A percentile compares a stretch with the other conserved stretches of the same genome.
These are phyloP conservation scores for Lynx canadensis DNA, from an alignment of 2,113 vertebrate species.

Conservation along the genomic window DNA sequence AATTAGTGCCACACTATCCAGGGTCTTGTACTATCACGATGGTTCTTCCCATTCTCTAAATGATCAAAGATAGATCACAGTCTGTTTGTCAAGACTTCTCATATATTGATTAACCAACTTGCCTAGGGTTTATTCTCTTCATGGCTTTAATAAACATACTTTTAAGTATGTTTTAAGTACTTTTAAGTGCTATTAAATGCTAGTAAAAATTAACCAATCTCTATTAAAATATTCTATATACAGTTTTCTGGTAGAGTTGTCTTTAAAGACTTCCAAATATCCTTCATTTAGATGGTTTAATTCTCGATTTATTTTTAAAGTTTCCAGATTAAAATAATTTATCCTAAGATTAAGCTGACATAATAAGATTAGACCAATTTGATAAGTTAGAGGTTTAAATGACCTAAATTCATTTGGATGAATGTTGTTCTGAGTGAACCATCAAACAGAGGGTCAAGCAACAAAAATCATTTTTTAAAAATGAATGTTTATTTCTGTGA, in stretches of 20 bases:
- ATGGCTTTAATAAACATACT: conserved; percentile 24
- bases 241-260: not conserved
- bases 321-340: conserved; percentile 36
- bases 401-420: not conserved
- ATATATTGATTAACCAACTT: not conserved
- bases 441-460: not conserved
- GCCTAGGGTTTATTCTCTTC: not conserved
- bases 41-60: not conserved
- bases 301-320: not conserved
- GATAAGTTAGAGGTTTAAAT: not conserved
- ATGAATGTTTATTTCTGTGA: too few species aligned
- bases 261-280: conserved; percentile 23
- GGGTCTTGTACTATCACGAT: not conserved
- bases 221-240: not conserved
- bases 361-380: not conserved
- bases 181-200: not conserved
- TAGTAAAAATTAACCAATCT: not conserved
- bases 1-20: not conserved
- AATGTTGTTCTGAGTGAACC: not conserved
- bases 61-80: not conserved
- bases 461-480: not conserved
- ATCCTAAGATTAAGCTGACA: not conserved
- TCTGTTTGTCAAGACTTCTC: not conserved
- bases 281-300: not conserved
- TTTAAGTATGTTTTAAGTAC: too few species aligned